Conservation (phyloP, 2,888 invertebrate species). For the Eilema depressum region DNA sequence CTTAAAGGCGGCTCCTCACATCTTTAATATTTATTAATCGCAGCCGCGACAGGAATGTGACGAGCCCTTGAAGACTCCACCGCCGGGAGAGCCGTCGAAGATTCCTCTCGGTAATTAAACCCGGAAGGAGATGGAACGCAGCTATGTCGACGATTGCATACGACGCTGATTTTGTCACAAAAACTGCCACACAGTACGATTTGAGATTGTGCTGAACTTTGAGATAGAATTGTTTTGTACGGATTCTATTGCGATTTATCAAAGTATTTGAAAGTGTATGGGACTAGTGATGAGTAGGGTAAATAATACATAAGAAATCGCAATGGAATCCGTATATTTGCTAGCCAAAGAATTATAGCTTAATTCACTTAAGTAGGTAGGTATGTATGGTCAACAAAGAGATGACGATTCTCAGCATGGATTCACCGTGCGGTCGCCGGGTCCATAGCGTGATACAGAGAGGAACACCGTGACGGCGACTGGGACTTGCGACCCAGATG, state of each 20-base stretch:
- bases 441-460: too few relatives aligned
- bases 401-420: too few relatives aligned
- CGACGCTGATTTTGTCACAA: neutral
- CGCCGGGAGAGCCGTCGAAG: too few relatives aligned
- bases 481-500: too few relatives aligned
- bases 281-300: neutral
- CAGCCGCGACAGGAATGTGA: constrained; percentile 33
- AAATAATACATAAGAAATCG: neutral
- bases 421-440: too few relatives aligned
- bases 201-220: neutral
- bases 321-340: neutral
- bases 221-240: neutral
- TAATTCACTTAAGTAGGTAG: too few relatives aligned
- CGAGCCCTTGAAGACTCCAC: constrained; percentile 18
- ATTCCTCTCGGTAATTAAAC: constrained; percentile 9
- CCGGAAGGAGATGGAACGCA: constrained; percentile 6
- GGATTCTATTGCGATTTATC: too few relatives aligned
- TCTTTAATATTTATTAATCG: constrained; percentile 49
- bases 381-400: too few relatives aligned
- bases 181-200: constrained; percentile 10
- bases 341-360: too few relatives aligned
- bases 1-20: constrained; percentile 33
- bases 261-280: too few relatives aligned
- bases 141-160: neutral
- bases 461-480: too few relatives aligned